Evolutionary conservation across 2,113 vertebrate genomes (phyloP), one percentile per base, ranked within the genome.

Genomic region (Neofelis nebulosa): DNA sequence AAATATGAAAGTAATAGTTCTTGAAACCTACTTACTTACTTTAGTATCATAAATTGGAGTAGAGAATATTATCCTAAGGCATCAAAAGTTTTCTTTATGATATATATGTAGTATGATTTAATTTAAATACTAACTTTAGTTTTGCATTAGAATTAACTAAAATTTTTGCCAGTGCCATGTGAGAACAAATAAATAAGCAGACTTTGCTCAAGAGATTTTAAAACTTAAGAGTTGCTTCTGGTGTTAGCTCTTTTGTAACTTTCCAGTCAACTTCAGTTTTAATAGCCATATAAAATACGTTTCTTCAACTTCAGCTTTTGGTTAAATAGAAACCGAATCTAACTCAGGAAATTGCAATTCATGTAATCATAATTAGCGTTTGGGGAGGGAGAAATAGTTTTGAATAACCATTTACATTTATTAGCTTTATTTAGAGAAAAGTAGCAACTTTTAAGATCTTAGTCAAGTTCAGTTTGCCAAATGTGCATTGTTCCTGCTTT

Each of bases 351-450:
- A 55, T 65, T 27, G 76, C 71, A 71, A 0, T 91, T 71, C n/a
- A 61, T 7, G 1, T 90, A 38, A 69, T 63, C 31, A 38, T 61
- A 61, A 23, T 69, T 91, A 85, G 65, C 78, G 55, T 38, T 96
- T 85, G 61, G 18, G 38, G 13, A 87, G 7, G 23, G 41, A 52
- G 14, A 87, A 90, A 21, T 81, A 68, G 15, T 73, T 79, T 69
- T 84, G 36, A 93, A 65, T 96, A 73, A 61, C 25, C 4, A 82
- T 36, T 88, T 83, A 55, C 4, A 79, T 91, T 69, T 74, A 86
- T 69, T 86, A 52, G 18, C 38, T 94, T 79, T 86, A 36, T 45
- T 92, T 83, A 61, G 61, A 95, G 68, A 96, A 89, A 95, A 94
- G n/a, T 68, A 38, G 10, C 38, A 91, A 3, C 52, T 89, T 85